phyloP scores from a whole-genome alignment of 2,797 vertebrate species.

The Carcharodon carcharias region DNA sequence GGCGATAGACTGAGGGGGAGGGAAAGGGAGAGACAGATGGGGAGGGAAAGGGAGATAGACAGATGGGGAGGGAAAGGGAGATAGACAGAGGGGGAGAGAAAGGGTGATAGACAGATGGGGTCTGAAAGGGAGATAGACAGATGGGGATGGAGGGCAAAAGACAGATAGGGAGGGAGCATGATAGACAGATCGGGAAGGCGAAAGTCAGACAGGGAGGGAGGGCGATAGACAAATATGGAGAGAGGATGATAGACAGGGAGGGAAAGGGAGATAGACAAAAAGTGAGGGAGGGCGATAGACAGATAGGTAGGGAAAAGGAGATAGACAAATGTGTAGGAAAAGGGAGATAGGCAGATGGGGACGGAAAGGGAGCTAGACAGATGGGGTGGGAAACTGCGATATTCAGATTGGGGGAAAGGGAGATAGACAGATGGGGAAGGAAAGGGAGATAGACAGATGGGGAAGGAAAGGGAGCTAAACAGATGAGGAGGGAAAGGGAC shows the following conservation, averaged over 20 bases:
- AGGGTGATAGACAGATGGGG: background rate
- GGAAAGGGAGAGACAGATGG: background rate
- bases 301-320: no score
- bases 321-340: no score
- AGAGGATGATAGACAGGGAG: conserved; percentile 39
- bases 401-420: no score
- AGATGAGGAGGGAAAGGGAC: no score
- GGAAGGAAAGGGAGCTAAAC: no score
- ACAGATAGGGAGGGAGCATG: background rate
- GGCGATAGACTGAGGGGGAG: conserved; percentile 45
- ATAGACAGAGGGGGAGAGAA: background rate
- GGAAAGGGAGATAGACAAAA: conserved; percentile 19
- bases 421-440: no score
- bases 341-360: no score
- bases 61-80: conserved; percentile 39
- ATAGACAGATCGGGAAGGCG: conserved; percentile 60
- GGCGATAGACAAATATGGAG: background rate
- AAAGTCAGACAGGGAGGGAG: conserved; percentile 19
- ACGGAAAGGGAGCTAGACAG: no score
- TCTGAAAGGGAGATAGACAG: background rate
- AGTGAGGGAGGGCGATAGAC: conserved; percentile 22
- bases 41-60: conserved; percentile 14
- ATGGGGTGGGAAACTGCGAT: no score
- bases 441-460: no score
- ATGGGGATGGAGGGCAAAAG: background rate